A percentile compares a stretch with the other conserved stretches of the same genome.
phyloP scores from a whole-genome alignment of 2,888 invertebrate species.

The Macaria notata region DNA sequence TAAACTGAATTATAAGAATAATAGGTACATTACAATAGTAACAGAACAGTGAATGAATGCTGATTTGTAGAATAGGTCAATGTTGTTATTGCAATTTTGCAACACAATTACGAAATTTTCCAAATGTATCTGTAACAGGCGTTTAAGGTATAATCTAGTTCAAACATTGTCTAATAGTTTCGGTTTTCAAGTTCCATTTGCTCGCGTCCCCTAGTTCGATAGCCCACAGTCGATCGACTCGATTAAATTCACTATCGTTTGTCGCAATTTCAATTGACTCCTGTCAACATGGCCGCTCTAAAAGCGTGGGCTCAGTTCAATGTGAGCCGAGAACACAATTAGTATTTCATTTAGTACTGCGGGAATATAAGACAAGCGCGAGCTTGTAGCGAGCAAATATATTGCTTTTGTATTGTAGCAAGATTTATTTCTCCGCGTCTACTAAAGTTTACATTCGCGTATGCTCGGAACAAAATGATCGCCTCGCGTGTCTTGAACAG shows the following conservation, averaged over 20 bases:
- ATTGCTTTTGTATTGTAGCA: constrained; percentile 40
- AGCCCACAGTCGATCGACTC: constrained; percentile 22
- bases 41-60: too few species aligned
- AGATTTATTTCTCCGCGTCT: constrained; percentile 41
- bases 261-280: constrained; percentile 32
- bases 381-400: constrained; percentile 42
- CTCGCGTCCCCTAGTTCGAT: constrained; percentile 19
- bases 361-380: constrained; percentile 46
- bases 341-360: constrained; percentile 53
- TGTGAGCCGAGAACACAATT: constrained; percentile 52
- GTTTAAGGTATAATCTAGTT: constrained; percentile 3
- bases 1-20: too few species aligned
- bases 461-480: constrained; percentile 37
- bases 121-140: background rate
- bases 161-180: constrained; percentile 1
- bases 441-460: constrained; percentile 26
- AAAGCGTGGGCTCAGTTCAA: constrained; percentile 47
- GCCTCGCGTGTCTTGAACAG: constrained; percentile 36
- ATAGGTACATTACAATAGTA: too few species aligned
- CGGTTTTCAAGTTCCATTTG: background rate
- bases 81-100: too few species aligned
- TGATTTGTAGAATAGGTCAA: too few species aligned
- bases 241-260: constrained; percentile 30
- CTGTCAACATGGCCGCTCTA: constrained; percentile 16
- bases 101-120: too few species aligned